phyloP scores from a whole-genome alignment of 2,888 invertebrate species.

The Spialia ferax region DNA sequence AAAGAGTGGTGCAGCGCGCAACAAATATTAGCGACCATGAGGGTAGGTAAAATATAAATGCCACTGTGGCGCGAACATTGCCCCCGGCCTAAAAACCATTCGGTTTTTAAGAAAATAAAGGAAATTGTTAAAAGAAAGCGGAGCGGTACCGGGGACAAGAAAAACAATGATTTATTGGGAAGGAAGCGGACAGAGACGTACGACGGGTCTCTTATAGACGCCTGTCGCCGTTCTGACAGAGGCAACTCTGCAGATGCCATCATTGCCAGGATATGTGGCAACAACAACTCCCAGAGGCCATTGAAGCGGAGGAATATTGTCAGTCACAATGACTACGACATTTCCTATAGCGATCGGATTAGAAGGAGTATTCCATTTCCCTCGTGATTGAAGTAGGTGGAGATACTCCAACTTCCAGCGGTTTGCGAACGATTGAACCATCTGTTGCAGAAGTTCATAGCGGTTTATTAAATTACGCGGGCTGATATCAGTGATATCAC shows the following conservation, averaged over 20 bases:
- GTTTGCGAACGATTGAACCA: conserved; percentile 4
- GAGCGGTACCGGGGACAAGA: neutral
- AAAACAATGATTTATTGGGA: neutral
- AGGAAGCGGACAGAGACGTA: conserved; percentile 52
- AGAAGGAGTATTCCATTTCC: conserved; percentile 1
- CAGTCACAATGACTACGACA: conserved; percentile 10
- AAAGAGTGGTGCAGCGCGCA: no score
- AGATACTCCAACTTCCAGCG: neutral
- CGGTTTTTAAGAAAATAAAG: conserved; percentile 2
- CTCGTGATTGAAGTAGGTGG: neutral
- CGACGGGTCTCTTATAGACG: conserved; percentile 42
- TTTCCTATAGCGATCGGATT: conserved; percentile 6
- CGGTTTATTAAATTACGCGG: neutral
- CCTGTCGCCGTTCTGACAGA: conserved; percentile 31
- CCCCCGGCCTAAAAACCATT: conserved; percentile 4
- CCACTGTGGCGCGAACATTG: neutral
- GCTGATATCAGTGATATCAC: neutral
- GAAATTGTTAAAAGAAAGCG: neutral
- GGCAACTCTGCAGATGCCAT: conserved; percentile 24
- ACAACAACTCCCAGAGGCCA: conserved; percentile 20
- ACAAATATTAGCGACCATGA: no score
- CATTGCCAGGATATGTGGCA: neutral
- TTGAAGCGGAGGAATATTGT: conserved; percentile 17
- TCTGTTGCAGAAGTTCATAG: conserved; percentile 4
- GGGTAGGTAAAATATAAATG: neutral